phyloP scores from a whole-genome alignment of 2,888 invertebrate genomes.

The Lomographa bimaculata region DNA sequence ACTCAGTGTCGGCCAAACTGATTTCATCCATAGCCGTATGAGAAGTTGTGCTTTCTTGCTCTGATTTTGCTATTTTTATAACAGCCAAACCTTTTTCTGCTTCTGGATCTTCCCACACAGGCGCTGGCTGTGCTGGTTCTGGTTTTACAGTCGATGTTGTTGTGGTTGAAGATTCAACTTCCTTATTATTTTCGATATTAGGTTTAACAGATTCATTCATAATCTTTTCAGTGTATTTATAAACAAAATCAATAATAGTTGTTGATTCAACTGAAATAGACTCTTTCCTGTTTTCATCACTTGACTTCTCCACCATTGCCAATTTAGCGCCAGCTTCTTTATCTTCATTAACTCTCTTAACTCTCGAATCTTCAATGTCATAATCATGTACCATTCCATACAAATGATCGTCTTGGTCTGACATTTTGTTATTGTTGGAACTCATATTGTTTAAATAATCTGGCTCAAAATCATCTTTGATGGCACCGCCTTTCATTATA shows the following conservation, averaged over 20 bases:
- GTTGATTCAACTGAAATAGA: constrained; percentile 49
- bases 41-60: constrained; percentile 23
- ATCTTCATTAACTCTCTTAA: constrained; percentile 61
- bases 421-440: constrained; percentile 46
- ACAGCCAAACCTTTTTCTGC: constrained; percentile 38
- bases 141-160: constrained; percentile 19
- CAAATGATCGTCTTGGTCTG: constrained; percentile 56
- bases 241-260: constrained; percentile 66
- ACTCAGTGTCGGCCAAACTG: constrained; percentile 25
- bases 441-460: constrained; percentile 67
- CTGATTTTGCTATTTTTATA: constrained; percentile 36
- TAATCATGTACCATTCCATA: constrained; percentile 67
- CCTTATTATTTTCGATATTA: constrained; percentile 16
- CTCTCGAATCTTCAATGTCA: constrained; percentile 61
- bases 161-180: constrained; percentile 10
- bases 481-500: constrained; percentile 48
- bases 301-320: constrained; percentile 13
- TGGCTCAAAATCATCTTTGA: constrained; percentile 69
- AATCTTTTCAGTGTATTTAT: constrained; percentile 51
- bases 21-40: constrained; percentile 27
- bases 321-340: constrained; percentile 29
- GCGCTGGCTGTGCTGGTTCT: constrained; percentile 57
- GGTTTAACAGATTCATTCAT: constrained; percentile 20
- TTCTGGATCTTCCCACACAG: constrained; percentile 69
- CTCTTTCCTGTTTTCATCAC: constrained; percentile 13